Evolutionary conservation across 2,113 vertebrate genomes (phyloP).

Genomic region (Tupaia chinensis): DNA sequence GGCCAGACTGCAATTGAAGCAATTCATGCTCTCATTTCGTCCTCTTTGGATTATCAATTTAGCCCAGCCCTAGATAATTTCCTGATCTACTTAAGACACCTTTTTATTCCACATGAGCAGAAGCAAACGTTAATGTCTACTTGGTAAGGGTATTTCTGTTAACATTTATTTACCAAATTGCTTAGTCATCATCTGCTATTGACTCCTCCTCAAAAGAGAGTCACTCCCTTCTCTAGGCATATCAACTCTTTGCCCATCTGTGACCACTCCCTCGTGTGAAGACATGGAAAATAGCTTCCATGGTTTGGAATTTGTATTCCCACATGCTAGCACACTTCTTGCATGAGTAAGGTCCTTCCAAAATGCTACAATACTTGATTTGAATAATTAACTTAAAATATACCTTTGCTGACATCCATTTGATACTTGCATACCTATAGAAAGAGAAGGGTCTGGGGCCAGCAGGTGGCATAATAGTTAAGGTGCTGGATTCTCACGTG

Average conservation of each 20-base stretch:
- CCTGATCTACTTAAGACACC: background rate
- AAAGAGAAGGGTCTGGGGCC: background rate
- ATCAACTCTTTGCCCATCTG: background rate
- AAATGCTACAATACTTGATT: background rate
- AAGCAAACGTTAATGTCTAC: background rate
- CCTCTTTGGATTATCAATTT: background rate
- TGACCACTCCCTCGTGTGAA: background rate
- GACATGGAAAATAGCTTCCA: background rate
- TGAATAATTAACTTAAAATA: background rate
- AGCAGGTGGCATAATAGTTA: no score
- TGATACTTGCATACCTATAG: background rate
- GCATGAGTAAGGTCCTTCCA: background rate
- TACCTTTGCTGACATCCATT: background rate
- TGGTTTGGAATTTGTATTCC: background rate
- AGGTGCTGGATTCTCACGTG: no score
- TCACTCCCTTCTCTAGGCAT: background rate
- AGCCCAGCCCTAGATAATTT: background rate
- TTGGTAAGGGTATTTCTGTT: background rate
- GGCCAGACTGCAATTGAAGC: background rate
- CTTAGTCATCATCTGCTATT: background rate
- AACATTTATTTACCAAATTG: background rate
- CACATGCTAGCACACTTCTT: background rate
- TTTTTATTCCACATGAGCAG: background rate
- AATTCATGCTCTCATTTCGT: background rate
- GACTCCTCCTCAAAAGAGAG: background rate